Evolutionary conservation across 1,140 invertebrate species (phyloP).

Genomic region (Macrostomum lignano): DNA sequence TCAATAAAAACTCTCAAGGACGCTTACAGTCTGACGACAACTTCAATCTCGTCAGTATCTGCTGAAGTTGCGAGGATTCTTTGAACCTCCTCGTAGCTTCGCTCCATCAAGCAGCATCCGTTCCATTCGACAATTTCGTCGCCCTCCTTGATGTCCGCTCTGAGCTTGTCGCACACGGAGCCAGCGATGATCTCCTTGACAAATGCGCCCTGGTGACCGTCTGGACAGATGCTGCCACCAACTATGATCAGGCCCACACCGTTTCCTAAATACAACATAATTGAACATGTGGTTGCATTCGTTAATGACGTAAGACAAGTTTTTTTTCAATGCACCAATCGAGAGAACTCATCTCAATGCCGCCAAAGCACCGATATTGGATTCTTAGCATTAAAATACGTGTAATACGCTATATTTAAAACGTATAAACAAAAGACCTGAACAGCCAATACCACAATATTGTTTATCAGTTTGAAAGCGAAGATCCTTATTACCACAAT

Average conservation of each 20-base stretch:
- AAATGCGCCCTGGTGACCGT: slow-evolving; percentile 33
- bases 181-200: slow-evolving; percentile 33
- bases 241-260: slow-evolving; percentile 36
- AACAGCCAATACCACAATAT: too few species aligned
- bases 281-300: slow-evolving; percentile 1
- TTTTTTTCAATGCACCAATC: too few species aligned
- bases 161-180: slow-evolving; percentile 32
- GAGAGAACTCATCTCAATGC: too few species aligned
- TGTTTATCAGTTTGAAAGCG: too few species aligned
- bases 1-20: background rate
- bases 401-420: too few species aligned
- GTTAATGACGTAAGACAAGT: too few species aligned
- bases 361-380: too few species aligned
- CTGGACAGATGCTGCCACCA: slow-evolving; percentile 32
- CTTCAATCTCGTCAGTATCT: slow-evolving; percentile 35
- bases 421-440: too few species aligned
- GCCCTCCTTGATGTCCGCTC: slow-evolving; percentile 35
- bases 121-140: slow-evolving; percentile 42
- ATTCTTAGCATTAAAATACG: too few species aligned
- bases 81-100: slow-evolving; percentile 38
- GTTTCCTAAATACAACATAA: slow-evolving; percentile 13
- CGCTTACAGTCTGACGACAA: slow-evolving; percentile 31
- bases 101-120: slow-evolving; percentile 32
- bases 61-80: slow-evolving; percentile 31
- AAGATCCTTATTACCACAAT: too few species aligned